Base-by-base conservation (phyloP, 1,140 invertebrate genomes). In the Hycleus phaleratus region DNA sequence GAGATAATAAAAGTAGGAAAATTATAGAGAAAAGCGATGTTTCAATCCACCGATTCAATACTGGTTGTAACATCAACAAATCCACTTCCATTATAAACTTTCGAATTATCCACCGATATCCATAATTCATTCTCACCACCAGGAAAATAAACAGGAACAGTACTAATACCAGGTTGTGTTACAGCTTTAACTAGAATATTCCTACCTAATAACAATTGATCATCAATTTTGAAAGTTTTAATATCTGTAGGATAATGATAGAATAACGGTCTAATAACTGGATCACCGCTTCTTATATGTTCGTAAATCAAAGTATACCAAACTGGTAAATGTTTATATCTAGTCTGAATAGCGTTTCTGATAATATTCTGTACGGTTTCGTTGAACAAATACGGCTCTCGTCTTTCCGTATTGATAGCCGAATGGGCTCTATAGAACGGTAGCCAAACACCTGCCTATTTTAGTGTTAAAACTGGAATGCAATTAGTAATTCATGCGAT, bases 331-430 rank as follows among this genome's bases (percentile, higher is more conserved):
- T 93, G 87, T 0, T 84, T 81, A 69, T 99, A 98, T 47, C 96
- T 79, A n/a, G 81, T 75, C 25, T 88, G 73, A 24, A 97, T 77
- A 1, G 1, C 90, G 76, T 59, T 54, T 40, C 64, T 50, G 12
- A 69, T 57, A 5, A 67, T 46, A 10, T 78, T 74, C 39, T 83
- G 83, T 6, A 87, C 87, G 56, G 86, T 78, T 8, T 92, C 82
- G 10, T 87, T 85, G 71, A 90, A 97, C 1, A 97, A 79, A 90
- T 93, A 99, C 0, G 97, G 96, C 75, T 99, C 97, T 26, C 97
- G 81, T 3, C 95, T 82, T 68, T 90, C 92, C 0, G 93, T 94
- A 69, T 97, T 95, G 58, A 96, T 78, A 67, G 80, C 78, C 0
- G 81, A 79, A 67, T 84, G 81, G 3, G 77, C 77, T 51, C 81